Conservation (phyloP, 2,113 vertebrate species). For the Clarias gariepinus region DNA sequence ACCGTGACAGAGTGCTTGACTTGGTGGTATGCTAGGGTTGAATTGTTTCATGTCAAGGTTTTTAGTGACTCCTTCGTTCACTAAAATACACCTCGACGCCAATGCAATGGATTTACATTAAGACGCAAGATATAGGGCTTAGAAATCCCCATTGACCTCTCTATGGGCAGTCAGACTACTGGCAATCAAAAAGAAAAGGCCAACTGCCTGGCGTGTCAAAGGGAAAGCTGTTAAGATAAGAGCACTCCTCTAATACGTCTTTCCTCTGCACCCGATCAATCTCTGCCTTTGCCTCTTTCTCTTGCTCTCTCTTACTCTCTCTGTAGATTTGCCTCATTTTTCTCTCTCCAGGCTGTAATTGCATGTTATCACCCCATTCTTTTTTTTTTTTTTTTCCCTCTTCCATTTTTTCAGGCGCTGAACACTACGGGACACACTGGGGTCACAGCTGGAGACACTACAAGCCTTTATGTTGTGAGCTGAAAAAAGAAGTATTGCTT, state of each 20-base stretch:
- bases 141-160: slow-evolving; percentile 24
- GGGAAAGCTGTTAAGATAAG: slow-evolving; percentile 45
- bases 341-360: slow-evolving; percentile 40
- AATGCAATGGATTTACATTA: slow-evolving; percentile 12
- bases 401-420: slow-evolving; percentile 23
- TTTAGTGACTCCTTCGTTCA: slow-evolving; percentile 9
- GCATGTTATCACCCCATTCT: slow-evolving; percentile 33
- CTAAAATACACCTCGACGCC: neutral
- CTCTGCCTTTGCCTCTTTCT: neutral
- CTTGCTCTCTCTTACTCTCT: neutral
- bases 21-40: neutral
- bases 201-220: slow-evolving; percentile 31
- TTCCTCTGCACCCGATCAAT: slow-evolving; percentile 33
- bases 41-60: slow-evolving; percentile 6
- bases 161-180: slow-evolving; percentile 28
- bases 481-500: neutral
- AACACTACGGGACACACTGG: slow-evolving; percentile 14
- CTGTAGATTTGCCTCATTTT: slow-evolving; percentile 7
- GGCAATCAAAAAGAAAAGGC: slow-evolving; percentile 21
- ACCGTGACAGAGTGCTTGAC: neutral
- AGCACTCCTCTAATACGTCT: slow-evolving; percentile 40
- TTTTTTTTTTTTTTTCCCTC: neutral
- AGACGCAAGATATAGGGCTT: neutral
- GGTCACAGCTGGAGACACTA: slow-evolving; percentile 23
- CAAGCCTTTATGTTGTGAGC: slow-evolving; percentile 19